Percentiles rank a stretch among this genome's conserved stretches.
These are phyloP conservation scores for Philaenus spumarius DNA, from an alignment of 1,140 invertebrate species.

Conservation along the genomic window DNA sequence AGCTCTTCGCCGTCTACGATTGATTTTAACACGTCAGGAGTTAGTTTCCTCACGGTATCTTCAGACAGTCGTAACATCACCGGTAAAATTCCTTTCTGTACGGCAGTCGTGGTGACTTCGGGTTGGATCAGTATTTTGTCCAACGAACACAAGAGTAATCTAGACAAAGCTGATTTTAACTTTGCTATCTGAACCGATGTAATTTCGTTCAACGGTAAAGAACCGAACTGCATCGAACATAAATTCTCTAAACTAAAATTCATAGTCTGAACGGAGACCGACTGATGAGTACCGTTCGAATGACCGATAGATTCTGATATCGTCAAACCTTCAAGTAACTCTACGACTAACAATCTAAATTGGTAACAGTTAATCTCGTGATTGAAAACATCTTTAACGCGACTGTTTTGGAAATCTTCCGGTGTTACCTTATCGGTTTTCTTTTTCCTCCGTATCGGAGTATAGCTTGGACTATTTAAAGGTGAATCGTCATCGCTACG, in stretches of 20 bases:
- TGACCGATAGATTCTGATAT: conserved; percentile 40
- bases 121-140: conserved; percentile 49
- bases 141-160: conserved; percentile 49
- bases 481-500: conserved; percentile 46
- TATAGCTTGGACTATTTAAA: conserved; percentile 27
- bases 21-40: neutral
- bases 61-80: conserved; percentile 52
- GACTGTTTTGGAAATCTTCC: conserved; percentile 48
- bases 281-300: conserved; percentile 16
- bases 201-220: conserved; percentile 27
- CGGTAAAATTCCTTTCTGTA: conserved; percentile 53
- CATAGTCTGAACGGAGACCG: conserved; percentile 49
- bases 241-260: conserved; percentile 54
- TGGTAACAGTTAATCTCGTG: conserved; percentile 48
- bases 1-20: neutral
- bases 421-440: conserved; percentile 40
- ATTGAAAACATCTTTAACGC: conserved; percentile 46
- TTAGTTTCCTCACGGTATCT: conserved; percentile 44
- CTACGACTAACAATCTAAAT: conserved; percentile 49
- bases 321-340: conserved; percentile 51
- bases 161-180: conserved; percentile 50
- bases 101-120: conserved; percentile 50
- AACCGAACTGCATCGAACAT: conserved; percentile 52
- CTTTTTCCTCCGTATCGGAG: conserved; percentile 11
- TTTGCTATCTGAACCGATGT: conserved; percentile 37